These are phyloP conservation scores for Lepeophtheirus salmonis DNA, from an alignment of 1,140 invertebrate species.

Conservation along the genomic window DNA sequence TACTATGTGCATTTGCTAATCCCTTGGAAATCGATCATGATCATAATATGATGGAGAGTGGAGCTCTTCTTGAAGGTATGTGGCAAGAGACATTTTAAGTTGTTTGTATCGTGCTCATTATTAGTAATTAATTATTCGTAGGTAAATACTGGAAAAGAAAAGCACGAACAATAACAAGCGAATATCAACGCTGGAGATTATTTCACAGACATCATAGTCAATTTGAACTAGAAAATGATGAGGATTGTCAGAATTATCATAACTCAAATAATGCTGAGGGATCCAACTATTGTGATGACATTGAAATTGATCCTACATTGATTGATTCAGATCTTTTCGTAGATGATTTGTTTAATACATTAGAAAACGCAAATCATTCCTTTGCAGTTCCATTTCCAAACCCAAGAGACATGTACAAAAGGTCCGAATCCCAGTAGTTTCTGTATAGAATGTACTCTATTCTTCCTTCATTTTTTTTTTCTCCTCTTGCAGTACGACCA, in stretches of 20 bases:
- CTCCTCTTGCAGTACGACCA: constrained; percentile 33
- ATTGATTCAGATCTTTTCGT: constrained; percentile 14
- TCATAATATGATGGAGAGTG: constrained; percentile 18
- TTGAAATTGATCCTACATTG: background rate
- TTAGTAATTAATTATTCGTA: constrained; percentile 24
- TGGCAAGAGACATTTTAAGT: no score
- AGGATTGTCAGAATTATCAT: background rate
- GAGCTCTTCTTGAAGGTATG: constrained; percentile 14
- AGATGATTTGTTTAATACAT: constrained; percentile 7
- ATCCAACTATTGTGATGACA: constrained; percentile 16
- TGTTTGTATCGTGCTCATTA: constrained; percentile 20
- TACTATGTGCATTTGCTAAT: constrained; percentile 15
- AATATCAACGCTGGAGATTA: constrained; percentile 52
- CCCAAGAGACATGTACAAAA: constrained; percentile 9
- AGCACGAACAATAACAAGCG: constrained; percentile 83
- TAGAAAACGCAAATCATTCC: constrained; percentile 3
- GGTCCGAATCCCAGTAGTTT: no score
- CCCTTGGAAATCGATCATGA: constrained; percentile 19
- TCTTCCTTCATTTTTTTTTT: no score
- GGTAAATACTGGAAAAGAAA: constrained; percentile 93
- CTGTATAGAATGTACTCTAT: no score
- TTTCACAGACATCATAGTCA: background rate
- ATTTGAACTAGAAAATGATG: background rate
- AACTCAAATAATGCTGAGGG: constrained; percentile 1
- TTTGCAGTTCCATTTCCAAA: constrained; percentile 11